Evolutionary conservation across 2,888 invertebrate species (phyloP).

Genomic region (Rotaria sp.): DNA sequence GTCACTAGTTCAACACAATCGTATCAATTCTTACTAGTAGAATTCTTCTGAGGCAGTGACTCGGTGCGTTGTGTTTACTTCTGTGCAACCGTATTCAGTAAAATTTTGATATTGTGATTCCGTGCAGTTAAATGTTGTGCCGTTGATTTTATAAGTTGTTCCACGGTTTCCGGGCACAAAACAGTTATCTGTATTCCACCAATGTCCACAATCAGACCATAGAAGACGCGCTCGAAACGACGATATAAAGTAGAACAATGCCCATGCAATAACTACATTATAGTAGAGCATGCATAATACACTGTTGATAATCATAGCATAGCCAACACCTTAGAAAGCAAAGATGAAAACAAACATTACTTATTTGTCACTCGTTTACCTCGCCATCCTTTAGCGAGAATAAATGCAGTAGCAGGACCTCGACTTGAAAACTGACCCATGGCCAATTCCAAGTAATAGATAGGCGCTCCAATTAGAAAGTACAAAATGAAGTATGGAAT

Average conservation of each 20-base stretch:
- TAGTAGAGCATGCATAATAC: background rate
- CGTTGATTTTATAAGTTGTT: too few species aligned
- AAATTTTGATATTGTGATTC: too few species aligned
- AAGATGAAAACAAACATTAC: too few species aligned
- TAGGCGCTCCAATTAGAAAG: background rate
- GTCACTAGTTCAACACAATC: too few species aligned
- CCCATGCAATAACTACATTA: background rate
- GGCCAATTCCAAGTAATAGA: conserved; percentile 1
- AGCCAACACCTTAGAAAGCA: background rate
- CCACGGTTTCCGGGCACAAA: too few species aligned
- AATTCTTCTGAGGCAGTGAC: too few species aligned
- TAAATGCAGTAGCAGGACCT: background rate
- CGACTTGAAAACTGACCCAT: conserved; percentile 2
- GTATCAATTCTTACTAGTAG: too few species aligned
- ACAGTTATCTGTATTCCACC: background rate
- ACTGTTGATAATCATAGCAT: background rate
- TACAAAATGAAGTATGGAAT: background rate
- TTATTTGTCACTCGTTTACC: background rate
- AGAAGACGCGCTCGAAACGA: background rate
- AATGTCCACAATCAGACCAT: background rate
- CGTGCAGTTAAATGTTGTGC: too few species aligned
- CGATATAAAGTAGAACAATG: background rate
- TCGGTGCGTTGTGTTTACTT: too few species aligned
- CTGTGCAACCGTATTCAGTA: too few species aligned
- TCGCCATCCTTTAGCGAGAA: conserved; percentile 21